Evolutionary conservation across 2,888 invertebrate genomes (phyloP).

Genomic region (Macrophya alboannulata): DNA sequence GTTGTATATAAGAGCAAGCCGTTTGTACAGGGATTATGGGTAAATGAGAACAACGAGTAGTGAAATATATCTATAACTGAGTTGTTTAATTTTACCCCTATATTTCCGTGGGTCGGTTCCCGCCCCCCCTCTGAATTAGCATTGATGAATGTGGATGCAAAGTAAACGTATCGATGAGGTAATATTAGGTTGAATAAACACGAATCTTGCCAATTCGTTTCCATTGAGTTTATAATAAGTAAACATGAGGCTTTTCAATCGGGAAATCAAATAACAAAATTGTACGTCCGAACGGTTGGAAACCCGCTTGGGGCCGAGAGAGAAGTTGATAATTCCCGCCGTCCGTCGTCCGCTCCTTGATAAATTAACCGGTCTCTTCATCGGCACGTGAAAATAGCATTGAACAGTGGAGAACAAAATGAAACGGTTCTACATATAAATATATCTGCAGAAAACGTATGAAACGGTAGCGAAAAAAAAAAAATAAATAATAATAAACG

Average conservation of each 20-base stretch:
- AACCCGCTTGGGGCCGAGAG: too few species aligned
- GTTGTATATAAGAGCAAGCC: too few species aligned
- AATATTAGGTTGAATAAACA: slow-evolving; percentile 31
- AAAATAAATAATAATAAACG: neutral
- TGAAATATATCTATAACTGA: neutral
- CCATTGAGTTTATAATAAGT: slow-evolving; percentile 21
- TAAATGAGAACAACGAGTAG: neutral
- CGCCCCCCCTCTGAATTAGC: neutral
- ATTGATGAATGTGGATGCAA: slow-evolving; percentile 23
- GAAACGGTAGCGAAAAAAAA: neutral
- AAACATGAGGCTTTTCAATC: slow-evolving; percentile 34
- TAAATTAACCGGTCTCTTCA: neutral
- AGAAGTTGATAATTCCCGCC: too few species aligned
- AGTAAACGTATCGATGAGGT: slow-evolving; percentile 35
- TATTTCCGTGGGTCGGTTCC: too few species aligned
- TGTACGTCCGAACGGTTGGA: slow-evolving; percentile 2
- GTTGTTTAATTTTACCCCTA: too few species aligned
- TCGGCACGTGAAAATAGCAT: neutral
- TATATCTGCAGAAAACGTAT: neutral
- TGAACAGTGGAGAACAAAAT: neutral
- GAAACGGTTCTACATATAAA: neutral
- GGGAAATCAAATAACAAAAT: slow-evolving; percentile 25
- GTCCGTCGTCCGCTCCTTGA: neutral
- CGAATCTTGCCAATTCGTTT: slow-evolving; percentile 35
- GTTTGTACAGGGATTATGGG: too few species aligned